Evolutionary conservation across 2,113 vertebrate genomes (phyloP).

Genomic region (Melanocharis versteri): DNA sequence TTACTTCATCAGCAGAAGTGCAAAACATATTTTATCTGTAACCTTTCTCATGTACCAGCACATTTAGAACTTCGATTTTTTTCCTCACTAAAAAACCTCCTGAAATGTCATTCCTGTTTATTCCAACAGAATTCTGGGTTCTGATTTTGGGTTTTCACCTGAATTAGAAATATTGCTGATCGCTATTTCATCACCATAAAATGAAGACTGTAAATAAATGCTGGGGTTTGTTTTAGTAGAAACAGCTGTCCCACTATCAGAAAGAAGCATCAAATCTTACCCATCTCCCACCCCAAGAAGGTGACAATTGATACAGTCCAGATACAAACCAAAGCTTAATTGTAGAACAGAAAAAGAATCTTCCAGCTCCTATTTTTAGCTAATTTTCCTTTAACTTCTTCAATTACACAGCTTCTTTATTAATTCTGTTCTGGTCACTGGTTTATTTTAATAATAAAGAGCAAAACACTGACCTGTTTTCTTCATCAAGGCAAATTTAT

Average conservation of each 20-base stretch:
- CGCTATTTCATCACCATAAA: accelerated
- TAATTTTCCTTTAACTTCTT: neutral
- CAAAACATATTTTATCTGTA: neutral
- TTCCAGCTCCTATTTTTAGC: neutral
- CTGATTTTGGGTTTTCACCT: neutral
- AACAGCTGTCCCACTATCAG: neutral
- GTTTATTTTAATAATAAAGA: neutral
- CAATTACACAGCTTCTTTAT: neutral
- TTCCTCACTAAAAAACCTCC: neutral
- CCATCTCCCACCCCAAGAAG: neutral
- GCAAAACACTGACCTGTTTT: neutral
- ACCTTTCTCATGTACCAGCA: neutral
- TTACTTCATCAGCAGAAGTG: neutral
- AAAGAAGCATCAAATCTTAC: neutral
- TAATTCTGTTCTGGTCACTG: neutral
- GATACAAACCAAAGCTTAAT: neutral
- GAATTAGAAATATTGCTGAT: neutral
- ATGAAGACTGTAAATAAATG: neutral
- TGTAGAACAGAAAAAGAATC: neutral
- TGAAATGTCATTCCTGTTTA: neutral
- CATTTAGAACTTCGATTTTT: neutral
- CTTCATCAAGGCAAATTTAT: neutral
- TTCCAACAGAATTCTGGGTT: neutral
- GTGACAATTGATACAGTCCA: neutral
- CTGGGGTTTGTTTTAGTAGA: neutral